Percentiles rank a stretch among this genome's conserved stretches.
Evolutionary conservation across 2,888 invertebrate species (phyloP).

Genomic region (Himalopsyche anomala): DNA sequence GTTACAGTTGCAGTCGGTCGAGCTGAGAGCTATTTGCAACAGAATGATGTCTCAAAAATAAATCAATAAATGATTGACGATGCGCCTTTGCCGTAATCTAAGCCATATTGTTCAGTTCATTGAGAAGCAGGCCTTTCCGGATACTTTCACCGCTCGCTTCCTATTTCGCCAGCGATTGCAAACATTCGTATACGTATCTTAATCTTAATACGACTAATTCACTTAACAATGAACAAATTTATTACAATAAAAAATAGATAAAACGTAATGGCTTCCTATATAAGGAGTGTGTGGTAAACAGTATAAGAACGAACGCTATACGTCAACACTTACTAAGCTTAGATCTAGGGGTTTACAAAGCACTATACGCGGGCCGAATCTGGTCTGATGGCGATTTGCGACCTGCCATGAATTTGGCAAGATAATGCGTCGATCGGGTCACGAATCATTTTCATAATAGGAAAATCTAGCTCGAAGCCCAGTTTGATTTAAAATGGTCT

Average conservation of each 20-base stretch:
- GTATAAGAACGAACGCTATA: too few species aligned
- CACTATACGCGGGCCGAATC: too few species aligned
- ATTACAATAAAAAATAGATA: background rate
- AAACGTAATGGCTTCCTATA: background rate
- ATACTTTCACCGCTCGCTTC: background rate
- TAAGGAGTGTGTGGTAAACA: too few species aligned
- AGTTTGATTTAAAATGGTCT: too few species aligned
- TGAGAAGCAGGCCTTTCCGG: conserved; percentile 4
- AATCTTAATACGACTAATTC: background rate
- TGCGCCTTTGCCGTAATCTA: background rate
- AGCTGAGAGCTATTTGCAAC: background rate
- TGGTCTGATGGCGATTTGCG: too few species aligned
- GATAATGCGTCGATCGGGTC: too few species aligned
- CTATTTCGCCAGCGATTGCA: background rate
- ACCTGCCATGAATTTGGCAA: too few species aligned
- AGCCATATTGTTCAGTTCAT: conserved; percentile 3
- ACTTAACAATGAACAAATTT: background rate
- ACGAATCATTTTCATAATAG: too few species aligned
- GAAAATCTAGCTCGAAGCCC: too few species aligned
- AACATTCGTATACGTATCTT: conserved; percentile 6
- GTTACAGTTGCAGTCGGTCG: too few species aligned
- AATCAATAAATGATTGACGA: conserved; percentile 34
- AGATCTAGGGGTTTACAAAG: too few species aligned
- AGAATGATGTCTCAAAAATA: conserved; percentile 29
- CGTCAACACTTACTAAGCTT: too few species aligned